Percentiles rank a stretch among this genome's conserved stretches.
phyloP scores from a whole-genome alignment of 1,140 invertebrate species.

The Hycleus phaleratus region DNA sequence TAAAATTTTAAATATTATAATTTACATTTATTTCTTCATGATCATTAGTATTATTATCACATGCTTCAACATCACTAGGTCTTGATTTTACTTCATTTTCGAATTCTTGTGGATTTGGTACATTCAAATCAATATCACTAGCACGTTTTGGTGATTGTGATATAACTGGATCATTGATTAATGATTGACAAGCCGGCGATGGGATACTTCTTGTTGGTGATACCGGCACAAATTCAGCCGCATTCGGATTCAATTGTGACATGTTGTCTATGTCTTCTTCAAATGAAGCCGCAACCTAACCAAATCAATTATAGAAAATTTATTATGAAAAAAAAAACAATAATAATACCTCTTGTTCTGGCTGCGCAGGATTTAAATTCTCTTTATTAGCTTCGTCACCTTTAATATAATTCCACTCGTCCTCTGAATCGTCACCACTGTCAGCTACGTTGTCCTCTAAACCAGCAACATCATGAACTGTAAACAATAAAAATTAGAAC shows the following conservation, averaged over 20 bases:
- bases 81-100: conserved; percentile 49
- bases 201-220: conserved; percentile 46
- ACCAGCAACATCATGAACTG: conserved; percentile 41
- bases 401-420: conserved; percentile 69
- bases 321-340: not conserved
- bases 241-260: conserved; percentile 64
- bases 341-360: conserved; percentile 24
- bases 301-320: not conserved
- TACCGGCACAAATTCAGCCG: conserved; percentile 60
- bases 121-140: conserved; percentile 45
- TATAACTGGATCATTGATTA: conserved; percentile 43
- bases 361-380: conserved; percentile 22
- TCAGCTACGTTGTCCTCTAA: conserved; percentile 64
- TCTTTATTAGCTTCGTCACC: conserved; percentile 48
- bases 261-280: conserved; percentile 45
- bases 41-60: conserved; percentile 45
- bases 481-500: conserved; percentile 18
- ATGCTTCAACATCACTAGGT: conserved; percentile 49
- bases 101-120: conserved; percentile 58
- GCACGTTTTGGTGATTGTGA: conserved; percentile 55
- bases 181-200: conserved; percentile 28
- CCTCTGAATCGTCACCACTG: conserved; percentile 64
- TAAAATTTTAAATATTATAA: not conserved
- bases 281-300: conserved; percentile 24
- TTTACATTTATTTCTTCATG: conserved; percentile 27